Conservation (phyloP, 2,797 vertebrate genomes). For the Mastacembelus armatus region DNA sequence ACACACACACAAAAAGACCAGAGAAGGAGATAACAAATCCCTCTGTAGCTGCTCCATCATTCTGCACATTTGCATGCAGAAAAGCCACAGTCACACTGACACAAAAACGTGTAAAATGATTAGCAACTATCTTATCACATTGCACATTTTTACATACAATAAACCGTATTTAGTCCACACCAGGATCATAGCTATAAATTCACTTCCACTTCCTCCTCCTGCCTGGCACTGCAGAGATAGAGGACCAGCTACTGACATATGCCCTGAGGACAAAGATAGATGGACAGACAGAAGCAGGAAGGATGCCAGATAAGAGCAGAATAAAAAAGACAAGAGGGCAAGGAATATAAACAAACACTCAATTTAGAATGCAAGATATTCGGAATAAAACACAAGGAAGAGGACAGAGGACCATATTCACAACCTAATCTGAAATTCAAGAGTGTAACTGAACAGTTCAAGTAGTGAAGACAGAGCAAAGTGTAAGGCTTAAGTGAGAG, state of each 20-base stretch:
- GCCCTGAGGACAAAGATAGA: conserved; percentile 50
- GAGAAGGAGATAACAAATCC: conserved; percentile 24
- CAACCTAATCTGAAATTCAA: conserved; percentile 32
- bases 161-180: neutral
- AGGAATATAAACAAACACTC: conserved; percentile 43
- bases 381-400: conserved; percentile 21
- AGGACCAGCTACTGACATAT: conserved; percentile 34
- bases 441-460: conserved; percentile 17
- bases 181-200: conserved; percentile 22
- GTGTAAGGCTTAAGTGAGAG: conserved; percentile 41
- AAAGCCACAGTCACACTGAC: conserved; percentile 12
- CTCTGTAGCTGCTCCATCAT: conserved; percentile 5
- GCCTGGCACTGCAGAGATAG: conserved; percentile 46
- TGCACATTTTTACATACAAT: neutral
- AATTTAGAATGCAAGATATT: conserved; percentile 39
- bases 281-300: conserved; percentile 57
- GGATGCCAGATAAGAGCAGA: conserved; percentile 53
- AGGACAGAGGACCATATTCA: conserved; percentile 18
- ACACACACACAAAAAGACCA: conserved; percentile 20
- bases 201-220: conserved; percentile 46
- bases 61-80: conserved; percentile 20
- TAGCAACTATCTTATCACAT: conserved; percentile 2
- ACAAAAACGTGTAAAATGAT: conserved; percentile 24
- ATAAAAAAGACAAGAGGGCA: conserved; percentile 40
- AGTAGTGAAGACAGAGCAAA: conserved; percentile 23